Evolutionary conservation across 2,113 vertebrate genomes (phyloP).

Genomic region (Gracilinanus agilis): DNA sequence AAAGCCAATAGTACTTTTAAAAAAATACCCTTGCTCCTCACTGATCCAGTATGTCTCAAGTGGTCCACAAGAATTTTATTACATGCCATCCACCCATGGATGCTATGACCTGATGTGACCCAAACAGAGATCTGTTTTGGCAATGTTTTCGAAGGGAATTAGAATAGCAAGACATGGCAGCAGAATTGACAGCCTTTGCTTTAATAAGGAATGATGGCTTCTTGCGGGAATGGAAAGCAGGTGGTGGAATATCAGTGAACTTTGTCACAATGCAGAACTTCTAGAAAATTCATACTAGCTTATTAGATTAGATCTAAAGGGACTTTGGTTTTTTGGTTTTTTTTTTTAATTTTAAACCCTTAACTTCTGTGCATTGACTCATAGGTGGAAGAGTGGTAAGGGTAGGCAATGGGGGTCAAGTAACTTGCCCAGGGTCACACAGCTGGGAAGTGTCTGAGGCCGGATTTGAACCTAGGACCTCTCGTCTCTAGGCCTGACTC

Average conservation of each 20-base stretch:
- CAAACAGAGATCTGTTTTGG: conserved; percentile 66
- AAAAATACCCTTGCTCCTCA: background rate
- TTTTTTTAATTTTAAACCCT: no score
- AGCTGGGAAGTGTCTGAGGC: no score
- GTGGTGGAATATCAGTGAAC: conserved; percentile 64
- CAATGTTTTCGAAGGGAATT: conserved; percentile 59
- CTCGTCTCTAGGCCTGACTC: no score
- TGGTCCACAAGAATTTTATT: conserved; percentile 62
- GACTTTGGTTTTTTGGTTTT: no score
- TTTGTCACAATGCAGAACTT: conserved; percentile 67
- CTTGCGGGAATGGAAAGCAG: conserved; percentile 70
- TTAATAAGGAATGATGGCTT: conserved; percentile 76
- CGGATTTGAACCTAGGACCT: no score
- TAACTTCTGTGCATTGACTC: no score
- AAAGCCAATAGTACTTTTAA: conserved; percentile 23
- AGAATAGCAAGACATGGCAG: background rate
- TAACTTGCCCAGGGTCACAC: no score
- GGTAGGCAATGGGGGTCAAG: no score
- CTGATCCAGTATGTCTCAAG: conserved; percentile 43
- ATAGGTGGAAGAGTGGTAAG: no score
- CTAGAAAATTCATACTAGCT: conserved; percentile 64
- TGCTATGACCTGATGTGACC: conserved; percentile 63
- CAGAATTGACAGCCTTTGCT: conserved; percentile 57
- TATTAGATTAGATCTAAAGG: conserved; percentile 49
- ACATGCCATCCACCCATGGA: conserved; percentile 69